Percentiles rank a stretch among this genome's conserved stretches.
phyloP scores from a whole-genome alignment of 2,888 invertebrate species.

The Patella caerulea region DNA sequence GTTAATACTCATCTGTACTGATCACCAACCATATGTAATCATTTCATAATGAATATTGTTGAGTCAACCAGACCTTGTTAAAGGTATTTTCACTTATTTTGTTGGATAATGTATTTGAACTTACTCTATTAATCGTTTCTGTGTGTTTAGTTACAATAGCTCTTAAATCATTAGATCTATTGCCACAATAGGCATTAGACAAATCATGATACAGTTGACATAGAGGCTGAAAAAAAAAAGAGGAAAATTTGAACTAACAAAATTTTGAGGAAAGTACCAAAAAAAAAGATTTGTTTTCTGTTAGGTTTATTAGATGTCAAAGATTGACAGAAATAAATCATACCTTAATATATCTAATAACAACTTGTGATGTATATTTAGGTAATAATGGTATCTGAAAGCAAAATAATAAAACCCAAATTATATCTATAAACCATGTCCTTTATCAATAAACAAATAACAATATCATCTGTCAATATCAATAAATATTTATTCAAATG shows the following conservation, averaged over 20 bases:
- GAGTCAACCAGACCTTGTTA: too few relatives aligned
- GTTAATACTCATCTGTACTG: too few relatives aligned
- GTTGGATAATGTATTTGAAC: constrained; percentile 12
- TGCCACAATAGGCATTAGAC: constrained; percentile 84
- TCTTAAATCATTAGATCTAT: constrained; percentile 81
- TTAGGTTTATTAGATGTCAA: neutral
- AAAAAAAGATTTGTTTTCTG: neutral
- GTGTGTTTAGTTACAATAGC: constrained; percentile 82
- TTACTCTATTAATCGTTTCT: constrained; percentile 81
- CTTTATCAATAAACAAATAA: neutral
- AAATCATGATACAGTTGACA: constrained; percentile 86
- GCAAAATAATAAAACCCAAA: constrained; percentile 18
- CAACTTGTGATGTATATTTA: constrained; percentile 92
- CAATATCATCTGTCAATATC: too few relatives aligned
- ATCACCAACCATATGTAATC: too few relatives aligned
- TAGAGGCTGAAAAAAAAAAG: constrained; percentile 56
- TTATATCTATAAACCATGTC: neutral
- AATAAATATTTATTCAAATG: too few relatives aligned
- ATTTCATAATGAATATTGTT: too few relatives aligned
- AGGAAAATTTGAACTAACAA: neutral
- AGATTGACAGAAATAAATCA: constrained; percentile 17
- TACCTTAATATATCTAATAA: constrained; percentile 76
- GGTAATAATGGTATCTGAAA: constrained; percentile 79
- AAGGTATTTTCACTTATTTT: too few relatives aligned
- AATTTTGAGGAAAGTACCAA: neutral